A percentile compares a stretch with the other conserved stretches of the same genome.
Evolutionary conservation across 2,113 vertebrate species (phyloP).

Genomic region (Ramphastos sulfuratus): DNA sequence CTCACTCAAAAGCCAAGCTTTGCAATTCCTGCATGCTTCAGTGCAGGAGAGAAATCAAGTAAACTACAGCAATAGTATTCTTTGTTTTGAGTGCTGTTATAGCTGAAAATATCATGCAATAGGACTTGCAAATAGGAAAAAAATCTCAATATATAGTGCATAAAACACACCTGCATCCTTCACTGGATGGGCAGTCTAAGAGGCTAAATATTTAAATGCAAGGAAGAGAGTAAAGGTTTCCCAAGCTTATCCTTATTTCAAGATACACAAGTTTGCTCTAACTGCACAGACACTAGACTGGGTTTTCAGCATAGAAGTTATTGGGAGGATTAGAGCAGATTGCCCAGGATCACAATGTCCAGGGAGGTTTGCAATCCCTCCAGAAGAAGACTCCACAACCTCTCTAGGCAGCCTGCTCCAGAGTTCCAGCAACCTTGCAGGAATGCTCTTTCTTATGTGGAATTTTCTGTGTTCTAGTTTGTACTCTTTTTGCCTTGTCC

Average conservation of each 20-base stretch:
- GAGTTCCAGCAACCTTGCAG: too few relatives aligned
- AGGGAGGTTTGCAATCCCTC: too few relatives aligned
- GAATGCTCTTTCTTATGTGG: too few relatives aligned
- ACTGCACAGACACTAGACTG: neutral
- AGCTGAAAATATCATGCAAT: neutral
- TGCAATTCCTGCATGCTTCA: neutral
- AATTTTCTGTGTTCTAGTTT: too few relatives aligned
- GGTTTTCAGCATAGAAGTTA: neutral
- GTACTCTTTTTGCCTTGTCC: too few relatives aligned
- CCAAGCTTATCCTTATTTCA: neutral
- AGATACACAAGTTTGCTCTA: neutral
- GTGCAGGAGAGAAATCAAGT: neutral
- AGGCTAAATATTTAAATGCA: neutral
- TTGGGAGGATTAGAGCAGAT: neutral
- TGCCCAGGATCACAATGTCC: too few relatives aligned
- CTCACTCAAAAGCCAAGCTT: neutral
- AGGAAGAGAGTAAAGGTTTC: neutral
- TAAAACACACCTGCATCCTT: neutral
- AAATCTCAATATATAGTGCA: neutral
- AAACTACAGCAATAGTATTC: neutral
- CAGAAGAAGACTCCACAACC: too few relatives aligned
- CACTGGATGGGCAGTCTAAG: neutral
- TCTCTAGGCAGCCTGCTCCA: too few relatives aligned
- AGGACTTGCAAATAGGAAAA: neutral
- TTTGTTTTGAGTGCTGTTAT: neutral